Conservation (phyloP, 2,888 invertebrate species). For the Stenoptilia bipunctidactyla region DNA sequence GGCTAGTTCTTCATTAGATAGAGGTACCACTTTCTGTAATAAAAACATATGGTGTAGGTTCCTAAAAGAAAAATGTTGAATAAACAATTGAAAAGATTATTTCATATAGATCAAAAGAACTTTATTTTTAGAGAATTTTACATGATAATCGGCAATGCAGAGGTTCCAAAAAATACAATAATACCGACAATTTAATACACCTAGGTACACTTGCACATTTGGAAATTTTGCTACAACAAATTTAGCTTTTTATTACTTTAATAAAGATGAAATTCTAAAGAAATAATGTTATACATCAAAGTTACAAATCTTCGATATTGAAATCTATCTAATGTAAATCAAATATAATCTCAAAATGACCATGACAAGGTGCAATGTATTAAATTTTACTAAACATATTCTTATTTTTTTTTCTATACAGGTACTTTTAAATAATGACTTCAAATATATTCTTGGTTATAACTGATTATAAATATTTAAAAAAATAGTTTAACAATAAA, state of each 20-base stretch:
- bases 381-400: constrained; percentile 29
- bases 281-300: constrained; percentile 40
- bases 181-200: constrained; percentile 59
- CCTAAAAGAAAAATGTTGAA: no score
- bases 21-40: no score
- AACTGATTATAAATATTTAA: constrained; percentile 22
- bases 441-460: constrained; percentile 4
- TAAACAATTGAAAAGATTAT: constrained; percentile 15
- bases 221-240: constrained; percentile 57
- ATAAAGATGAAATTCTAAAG: constrained; percentile 47
- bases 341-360: constrained; percentile 38
- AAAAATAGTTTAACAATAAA: constrained; percentile 11
- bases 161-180: constrained; percentile 65
- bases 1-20: no score
- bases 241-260: constrained; percentile 44
- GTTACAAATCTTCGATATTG: not conserved
- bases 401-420: constrained; percentile 21
- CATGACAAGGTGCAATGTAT: constrained; percentile 42
- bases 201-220: constrained; percentile 59
- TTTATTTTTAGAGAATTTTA: constrained; percentile 70
- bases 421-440: constrained; percentile 28
- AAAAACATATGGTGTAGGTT: no score
- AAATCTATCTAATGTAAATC: constrained; percentile 24
- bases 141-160: constrained; percentile 70
- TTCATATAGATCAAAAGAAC: constrained; percentile 66